A percentile compares a stretch with the other conserved stretches of the same genome.
These are phyloP conservation scores for Bombus waltoni DNA, from an alignment of 1,140 invertebrate species.

Conservation along the genomic window DNA sequence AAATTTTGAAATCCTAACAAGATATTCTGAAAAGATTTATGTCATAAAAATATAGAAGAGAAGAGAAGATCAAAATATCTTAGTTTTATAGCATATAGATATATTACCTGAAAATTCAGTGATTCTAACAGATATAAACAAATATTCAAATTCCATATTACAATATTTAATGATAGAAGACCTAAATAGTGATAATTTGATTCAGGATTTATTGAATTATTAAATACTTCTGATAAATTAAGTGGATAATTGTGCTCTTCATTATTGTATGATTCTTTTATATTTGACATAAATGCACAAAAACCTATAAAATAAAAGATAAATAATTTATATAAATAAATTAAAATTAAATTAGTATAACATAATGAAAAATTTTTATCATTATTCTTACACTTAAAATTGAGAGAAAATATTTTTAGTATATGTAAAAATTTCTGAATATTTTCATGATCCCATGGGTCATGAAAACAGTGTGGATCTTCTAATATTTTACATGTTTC, in stretches of 20 bases:
- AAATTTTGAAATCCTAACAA: slow-evolving; percentile 75
- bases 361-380: neutral
- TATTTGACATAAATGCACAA: slow-evolving; percentile 71
- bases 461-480: slow-evolving; percentile 72
- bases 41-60: slow-evolving; percentile 9
- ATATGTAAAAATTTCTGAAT: slow-evolving; percentile 76
- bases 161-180: slow-evolving; percentile 72
- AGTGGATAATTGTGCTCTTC: slow-evolving; percentile 72
- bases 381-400: slow-evolving; percentile 76
- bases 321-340: slow-evolving; percentile 15
- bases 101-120: slow-evolving; percentile 77
- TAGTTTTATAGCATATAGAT: slow-evolving; percentile 2
- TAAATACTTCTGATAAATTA: slow-evolving; percentile 74
- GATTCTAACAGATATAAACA: slow-evolving; percentile 72
- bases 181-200: slow-evolving; percentile 77
- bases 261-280: slow-evolving; percentile 54
- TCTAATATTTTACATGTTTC: slow-evolving; percentile 74
- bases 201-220: slow-evolving; percentile 70
- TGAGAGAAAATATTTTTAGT: slow-evolving; percentile 76
- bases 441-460: slow-evolving; percentile 75
- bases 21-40: slow-evolving; percentile 67
- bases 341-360: neutral
- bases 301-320: slow-evolving; percentile 71
- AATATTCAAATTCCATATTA: slow-evolving; percentile 79
- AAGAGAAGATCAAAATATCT: neutral